Percentiles rank a stretch among this genome's conserved stretches.
These are phyloP conservation scores for Poecilia latipinna DNA, from an alignment of 2,113 vertebrate genomes.

Conservation along the genomic window DNA sequence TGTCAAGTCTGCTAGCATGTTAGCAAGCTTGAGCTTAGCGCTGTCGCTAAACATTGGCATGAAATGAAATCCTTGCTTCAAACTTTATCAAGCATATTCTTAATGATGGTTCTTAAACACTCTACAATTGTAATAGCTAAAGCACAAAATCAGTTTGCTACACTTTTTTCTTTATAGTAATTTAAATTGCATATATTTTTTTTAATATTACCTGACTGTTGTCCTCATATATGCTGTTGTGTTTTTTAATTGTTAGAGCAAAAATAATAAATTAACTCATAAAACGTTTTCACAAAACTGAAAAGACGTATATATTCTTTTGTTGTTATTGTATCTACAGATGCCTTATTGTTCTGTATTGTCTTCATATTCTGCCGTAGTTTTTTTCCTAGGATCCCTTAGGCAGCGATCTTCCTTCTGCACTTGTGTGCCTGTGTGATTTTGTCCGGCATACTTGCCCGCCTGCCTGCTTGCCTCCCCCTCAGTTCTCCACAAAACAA, in stretches of 20 bases:
- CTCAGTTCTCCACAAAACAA: constrained; percentile 70
- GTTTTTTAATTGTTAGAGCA: neutral
- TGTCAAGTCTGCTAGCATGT: neutral
- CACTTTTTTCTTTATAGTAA: constrained; percentile 16
- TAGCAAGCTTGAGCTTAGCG: neutral
- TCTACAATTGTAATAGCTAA: constrained; percentile 38
- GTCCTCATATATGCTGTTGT: neutral
- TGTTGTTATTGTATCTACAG: neutral
- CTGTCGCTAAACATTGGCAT: neutral
- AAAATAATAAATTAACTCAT: neutral
- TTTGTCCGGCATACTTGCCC: constrained; percentile 64
- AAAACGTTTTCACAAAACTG: neutral
- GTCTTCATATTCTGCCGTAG: constrained; percentile 17
- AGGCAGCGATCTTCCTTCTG: constrained; percentile 64
- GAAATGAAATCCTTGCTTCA: neutral
- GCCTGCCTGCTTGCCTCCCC: constrained; percentile 48
- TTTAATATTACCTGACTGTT: neutral
- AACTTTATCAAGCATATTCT: neutral
- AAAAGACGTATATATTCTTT: neutral
- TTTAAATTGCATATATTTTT: constrained; percentile 17
- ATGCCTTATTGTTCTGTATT: constrained; percentile 24
- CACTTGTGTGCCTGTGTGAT: constrained; percentile 59
- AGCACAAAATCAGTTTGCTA: constrained; percentile 38
- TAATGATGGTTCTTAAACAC: too few species aligned
- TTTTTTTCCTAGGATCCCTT: constrained; percentile 47